A percentile compares a stretch with the other conserved stretches of the same genome.
Conservation (phyloP, 2,797 vertebrate species). For the Falco berigora region DNA sequence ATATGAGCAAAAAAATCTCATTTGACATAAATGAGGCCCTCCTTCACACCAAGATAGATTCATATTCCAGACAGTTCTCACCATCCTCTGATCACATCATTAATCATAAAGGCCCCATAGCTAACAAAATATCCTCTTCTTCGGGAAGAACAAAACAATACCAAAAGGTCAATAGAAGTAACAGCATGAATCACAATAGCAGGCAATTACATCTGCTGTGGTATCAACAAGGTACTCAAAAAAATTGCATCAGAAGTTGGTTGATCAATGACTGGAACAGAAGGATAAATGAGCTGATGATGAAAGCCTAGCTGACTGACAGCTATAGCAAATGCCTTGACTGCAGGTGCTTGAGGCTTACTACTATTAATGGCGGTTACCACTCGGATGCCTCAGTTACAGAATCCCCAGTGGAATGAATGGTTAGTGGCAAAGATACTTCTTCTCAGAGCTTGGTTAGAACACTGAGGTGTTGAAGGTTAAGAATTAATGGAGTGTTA, state of each 20-base stretch:
- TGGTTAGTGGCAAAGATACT: neutral
- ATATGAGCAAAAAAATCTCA: neutral
- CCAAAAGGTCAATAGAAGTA: neutral
- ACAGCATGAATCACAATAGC: neutral
- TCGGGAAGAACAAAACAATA: neutral
- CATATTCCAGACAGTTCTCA: neutral
- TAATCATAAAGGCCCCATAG: neutral
- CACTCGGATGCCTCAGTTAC: neutral
- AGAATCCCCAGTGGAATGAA: neutral
- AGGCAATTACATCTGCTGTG: neutral
- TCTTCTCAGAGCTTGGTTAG: neutral
- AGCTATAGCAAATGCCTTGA: neutral
- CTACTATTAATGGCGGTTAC: neutral
- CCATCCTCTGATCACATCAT: neutral
- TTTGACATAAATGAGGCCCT: neutral
- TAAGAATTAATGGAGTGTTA: neutral
- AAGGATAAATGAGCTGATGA: neutral
- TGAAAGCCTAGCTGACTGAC: neutral
- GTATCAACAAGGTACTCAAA: neutral
- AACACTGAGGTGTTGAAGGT: neutral
- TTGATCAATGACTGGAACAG: neutral
- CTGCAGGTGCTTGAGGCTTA: neutral
- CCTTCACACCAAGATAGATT: neutral
- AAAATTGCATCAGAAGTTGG: neutral
- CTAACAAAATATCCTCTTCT: neutral